Evolutionary conservation across 2,113 vertebrate species (phyloP), one percentile per base, ranked within the genome.

Genomic region (Clinocottus analis): DNA sequence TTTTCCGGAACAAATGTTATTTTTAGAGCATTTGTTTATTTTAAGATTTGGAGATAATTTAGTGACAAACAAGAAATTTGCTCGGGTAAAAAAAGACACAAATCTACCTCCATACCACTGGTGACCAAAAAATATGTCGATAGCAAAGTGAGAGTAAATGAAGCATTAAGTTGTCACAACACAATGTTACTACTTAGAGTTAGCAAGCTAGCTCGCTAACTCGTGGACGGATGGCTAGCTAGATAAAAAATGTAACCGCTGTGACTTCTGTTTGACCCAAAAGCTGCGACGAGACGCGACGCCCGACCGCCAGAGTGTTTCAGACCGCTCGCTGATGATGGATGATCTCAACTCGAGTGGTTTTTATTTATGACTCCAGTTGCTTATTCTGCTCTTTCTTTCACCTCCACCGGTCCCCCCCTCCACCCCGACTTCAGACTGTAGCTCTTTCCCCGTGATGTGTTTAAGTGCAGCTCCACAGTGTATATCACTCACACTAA

Each of bases 401-500:
- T 51, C 58, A 65, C 43, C 37, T 35, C 14, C 14, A 7, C 21
- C 12, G 2, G 23, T 33, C 12, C 13, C n/a, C 43, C 37, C 63
- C 47, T 25, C 35, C n/a, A n/a, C 62, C 43, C 21, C 64, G 58
- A 27, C 51, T 47, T 45, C 64, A 37, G 41, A 43, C 47, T 31
- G 37, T 4, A 12, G 17, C 58, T 31, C 37, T 16, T 7, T 58
- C 51, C 33, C 27, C n/a, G 3, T 68, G 67, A 49, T 76, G 70
- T 63, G 25, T 82, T 33, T 66, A 76, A 76, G 70, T 62, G 60
- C 61, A 64, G 76, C 31, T 68, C 76, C 13, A 12, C 72, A 76
- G 84, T 75, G 14, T 80, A n/a, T 27, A 82, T 86, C 82, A 77
- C 77, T 84, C 62, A 70, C 17, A 53, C 51, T 62, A 75, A 79